phyloP scores from a whole-genome alignment of 2,888 invertebrate species.

The Xestia rhomboidea region DNA sequence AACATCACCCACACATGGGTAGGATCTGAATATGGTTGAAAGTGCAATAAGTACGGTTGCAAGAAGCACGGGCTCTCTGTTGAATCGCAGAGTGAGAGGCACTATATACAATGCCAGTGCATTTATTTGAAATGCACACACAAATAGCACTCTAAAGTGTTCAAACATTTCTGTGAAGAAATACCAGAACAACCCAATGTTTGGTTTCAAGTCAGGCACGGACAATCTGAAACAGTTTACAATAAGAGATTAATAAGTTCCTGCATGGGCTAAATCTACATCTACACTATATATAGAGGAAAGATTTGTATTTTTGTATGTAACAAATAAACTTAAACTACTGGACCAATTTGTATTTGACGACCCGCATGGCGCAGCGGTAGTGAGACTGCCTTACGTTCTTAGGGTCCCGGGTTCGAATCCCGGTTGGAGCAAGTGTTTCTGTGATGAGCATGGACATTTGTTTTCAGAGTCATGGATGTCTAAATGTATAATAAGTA shows the following conservation, averaged over 20 bases:
- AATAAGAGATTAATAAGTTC: constrained; percentile 3
- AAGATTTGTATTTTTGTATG: no score
- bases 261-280: background rate
- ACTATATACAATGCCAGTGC: constrained; percentile 97
- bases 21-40: constrained; percentile 97
- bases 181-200: constrained; percentile 99
- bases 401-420: no score
- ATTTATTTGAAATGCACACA: constrained; percentile 99
- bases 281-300: no score
- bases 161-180: constrained; percentile 99
- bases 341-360: no score
- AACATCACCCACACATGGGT: constrained; percentile 98
- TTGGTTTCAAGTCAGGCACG: constrained; percentile 98
- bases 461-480: no score
- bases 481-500: no score
- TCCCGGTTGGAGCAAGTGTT: no score
- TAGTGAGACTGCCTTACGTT: no score
- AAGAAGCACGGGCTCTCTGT: constrained; percentile 94
- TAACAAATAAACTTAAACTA: no score
- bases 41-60: constrained; percentile 95
- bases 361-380: no score
- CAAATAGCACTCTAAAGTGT: constrained; percentile 98
- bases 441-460: no score
- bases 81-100: constrained; percentile 95
- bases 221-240: constrained; percentile 92